phyloP scores from a whole-genome alignment of 2,888 invertebrate genomes.

The Agrotis ipsilon region DNA sequence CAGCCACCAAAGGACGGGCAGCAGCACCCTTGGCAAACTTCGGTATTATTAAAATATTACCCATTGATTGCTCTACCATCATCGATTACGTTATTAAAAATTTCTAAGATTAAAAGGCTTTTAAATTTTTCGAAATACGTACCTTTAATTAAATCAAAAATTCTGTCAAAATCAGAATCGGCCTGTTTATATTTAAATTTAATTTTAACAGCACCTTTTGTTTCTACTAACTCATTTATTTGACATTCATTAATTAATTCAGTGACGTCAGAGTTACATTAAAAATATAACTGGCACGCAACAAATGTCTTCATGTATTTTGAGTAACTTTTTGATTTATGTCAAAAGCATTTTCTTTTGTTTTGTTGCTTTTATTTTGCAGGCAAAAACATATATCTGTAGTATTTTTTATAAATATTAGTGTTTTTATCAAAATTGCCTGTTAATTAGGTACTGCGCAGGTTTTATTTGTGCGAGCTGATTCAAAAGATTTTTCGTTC shows the following conservation, averaged over 20 bases:
- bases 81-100: too few species aligned
- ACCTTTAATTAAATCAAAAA: neutral
- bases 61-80: too few species aligned
- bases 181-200: conserved; percentile 1
- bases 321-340: conserved; percentile 23
- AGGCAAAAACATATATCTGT: too few species aligned
- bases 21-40: too few species aligned
- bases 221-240: conserved; percentile 39
- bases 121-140: too few species aligned
- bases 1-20: too few species aligned
- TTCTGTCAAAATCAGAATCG: neutral
- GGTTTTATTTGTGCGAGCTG: neutral
- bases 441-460: too few species aligned
- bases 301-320: conserved; percentile 12
- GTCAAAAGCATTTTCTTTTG: neutral
- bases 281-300: neutral
- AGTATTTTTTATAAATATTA: too few species aligned
- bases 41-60: too few species aligned
- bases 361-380: neutral
- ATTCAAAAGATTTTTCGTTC: too few species aligned
- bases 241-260: conserved; percentile 49
- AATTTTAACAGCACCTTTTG: conserved; percentile 41
- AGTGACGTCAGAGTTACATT: conserved; percentile 16
- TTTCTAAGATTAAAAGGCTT: too few species aligned
- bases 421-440: too few species aligned